Percentiles rank a stretch among this genome's conserved stretches.
Evolutionary conservation across 2,888 invertebrate species (phyloP).

Genomic region (Microplitis deprimator): DNA sequence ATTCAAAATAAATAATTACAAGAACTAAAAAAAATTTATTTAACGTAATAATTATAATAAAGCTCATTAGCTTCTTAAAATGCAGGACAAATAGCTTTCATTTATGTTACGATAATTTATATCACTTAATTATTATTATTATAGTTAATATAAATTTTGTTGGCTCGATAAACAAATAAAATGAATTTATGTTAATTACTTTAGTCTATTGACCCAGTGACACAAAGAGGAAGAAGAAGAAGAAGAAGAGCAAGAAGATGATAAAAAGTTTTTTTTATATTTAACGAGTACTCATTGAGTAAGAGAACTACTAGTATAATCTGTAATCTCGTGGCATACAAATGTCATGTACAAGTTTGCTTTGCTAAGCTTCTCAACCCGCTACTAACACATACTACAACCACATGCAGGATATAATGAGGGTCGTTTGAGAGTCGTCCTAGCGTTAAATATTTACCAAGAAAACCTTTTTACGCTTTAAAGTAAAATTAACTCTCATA

Average conservation of each 20-base stretch:
- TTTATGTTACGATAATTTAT: neutral
- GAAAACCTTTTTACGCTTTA: conserved; percentile 7
- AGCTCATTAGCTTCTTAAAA: neutral
- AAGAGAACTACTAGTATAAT: neutral
- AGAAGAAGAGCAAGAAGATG: neutral
- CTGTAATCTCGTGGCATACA: neutral
- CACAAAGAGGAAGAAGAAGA: neutral
- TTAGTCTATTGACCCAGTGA: neutral
- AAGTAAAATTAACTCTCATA: conserved; percentile 11
- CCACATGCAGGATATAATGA: conserved; percentile 22
- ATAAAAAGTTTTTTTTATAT: neutral
- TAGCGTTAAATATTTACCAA: conserved; percentile 26
- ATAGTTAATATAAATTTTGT: neutral
- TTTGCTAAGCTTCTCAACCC: neutral
- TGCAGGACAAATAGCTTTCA: neutral
- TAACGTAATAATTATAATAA: neutral
- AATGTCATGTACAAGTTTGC: neutral
- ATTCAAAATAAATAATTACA: neutral
- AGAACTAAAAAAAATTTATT: neutral
- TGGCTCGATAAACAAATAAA: neutral
- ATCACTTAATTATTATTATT: neutral
- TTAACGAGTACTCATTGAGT: neutral
- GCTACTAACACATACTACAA: neutral
- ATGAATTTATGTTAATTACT: neutral
- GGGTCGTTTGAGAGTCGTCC: conserved; percentile 14